phyloP scores from a whole-genome alignment of 1,140 invertebrate species.

The Drosophila seguyi region DNA sequence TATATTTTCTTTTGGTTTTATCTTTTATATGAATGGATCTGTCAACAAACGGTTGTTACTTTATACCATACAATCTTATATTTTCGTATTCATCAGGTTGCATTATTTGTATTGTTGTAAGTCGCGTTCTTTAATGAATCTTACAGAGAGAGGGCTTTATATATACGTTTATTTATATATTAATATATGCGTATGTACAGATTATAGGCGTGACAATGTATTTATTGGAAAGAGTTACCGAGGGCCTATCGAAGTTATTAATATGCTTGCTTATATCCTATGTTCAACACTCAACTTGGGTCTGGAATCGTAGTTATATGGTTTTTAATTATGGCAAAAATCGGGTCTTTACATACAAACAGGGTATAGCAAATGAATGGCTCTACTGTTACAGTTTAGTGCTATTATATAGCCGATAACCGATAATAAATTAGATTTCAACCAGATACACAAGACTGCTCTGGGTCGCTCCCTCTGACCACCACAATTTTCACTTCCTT shows the following conservation, averaged over 20 bases:
- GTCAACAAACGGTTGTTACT: conserved; percentile 66
- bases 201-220: conserved; percentile 41
- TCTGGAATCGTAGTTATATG: conserved; percentile 5
- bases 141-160: conserved; percentile 53
- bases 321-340: conserved; percentile 1
- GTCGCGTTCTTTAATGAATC: conserved; percentile 57
- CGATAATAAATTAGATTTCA: conserved; percentile 22
- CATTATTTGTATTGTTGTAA: conserved; percentile 73
- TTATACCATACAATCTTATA: conserved; percentile 67
- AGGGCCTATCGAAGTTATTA: conserved; percentile 19
- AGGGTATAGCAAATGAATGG: conserved; percentile 44
- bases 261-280: conserved; percentile 40
- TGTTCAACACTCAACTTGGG: conserved; percentile 27
- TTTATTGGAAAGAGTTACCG: conserved; percentile 26
- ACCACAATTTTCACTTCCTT: conserved; percentile 6
- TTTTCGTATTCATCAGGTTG: conserved; percentile 77
- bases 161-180: conserved; percentile 35
- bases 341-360: not conserved
- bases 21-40: conserved; percentile 67
- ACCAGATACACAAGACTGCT: conserved; percentile 22
- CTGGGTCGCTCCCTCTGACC: not conserved
- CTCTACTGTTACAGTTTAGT: conserved; percentile 44
- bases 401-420: conserved; percentile 69
- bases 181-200: conserved; percentile 58
- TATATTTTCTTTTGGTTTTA: conserved; percentile 43